Evolutionary conservation across 2,113 vertebrate genomes (phyloP).

Genomic region (Lichenostomus cassidix): DNA sequence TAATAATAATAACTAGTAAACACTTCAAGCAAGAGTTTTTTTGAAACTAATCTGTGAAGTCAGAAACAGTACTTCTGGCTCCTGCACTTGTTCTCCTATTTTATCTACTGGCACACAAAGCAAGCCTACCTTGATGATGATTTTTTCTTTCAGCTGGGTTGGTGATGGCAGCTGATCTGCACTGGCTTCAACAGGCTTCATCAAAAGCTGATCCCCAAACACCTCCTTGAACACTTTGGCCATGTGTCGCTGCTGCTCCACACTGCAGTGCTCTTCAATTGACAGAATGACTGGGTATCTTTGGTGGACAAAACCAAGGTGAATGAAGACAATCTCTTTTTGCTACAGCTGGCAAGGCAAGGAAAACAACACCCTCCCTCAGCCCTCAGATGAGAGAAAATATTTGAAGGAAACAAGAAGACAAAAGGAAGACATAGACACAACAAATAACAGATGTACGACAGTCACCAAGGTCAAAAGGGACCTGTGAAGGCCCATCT

Average conservation of each 20-base stretch:
- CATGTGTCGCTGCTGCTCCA: slow-evolving; percentile 95
- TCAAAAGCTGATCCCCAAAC: slow-evolving; percentile 87
- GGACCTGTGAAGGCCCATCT: neutral
- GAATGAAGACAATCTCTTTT: neutral
- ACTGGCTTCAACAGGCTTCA: slow-evolving; percentile 83
- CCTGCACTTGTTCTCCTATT: neutral
- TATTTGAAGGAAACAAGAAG: neutral
- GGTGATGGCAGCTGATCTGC: slow-evolving; percentile 95
- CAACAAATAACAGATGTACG: neutral
- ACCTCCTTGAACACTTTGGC: slow-evolving; percentile 89
- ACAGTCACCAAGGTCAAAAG: neutral
- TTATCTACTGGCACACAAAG: neutral
- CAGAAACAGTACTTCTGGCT: neutral
- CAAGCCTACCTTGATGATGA: slow-evolving; percentile 89
- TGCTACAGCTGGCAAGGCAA: neutral
- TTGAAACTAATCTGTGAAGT: neutral
- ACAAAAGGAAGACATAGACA: neutral
- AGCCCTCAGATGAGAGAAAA: neutral
- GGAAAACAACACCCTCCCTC: neutral
- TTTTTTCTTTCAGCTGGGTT: slow-evolving; percentile 90
- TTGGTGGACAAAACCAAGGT: neutral
- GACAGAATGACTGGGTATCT: slow-evolving; percentile 94
- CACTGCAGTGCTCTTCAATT: slow-evolving; percentile 91
- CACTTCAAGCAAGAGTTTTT: neutral
- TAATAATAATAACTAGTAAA: neutral